Evolutionary conservation across 2,888 invertebrate genomes (phyloP), one percentile per base, ranked within the genome.

Genomic region (Pseudococcus jackbeardsleyi): DNA sequence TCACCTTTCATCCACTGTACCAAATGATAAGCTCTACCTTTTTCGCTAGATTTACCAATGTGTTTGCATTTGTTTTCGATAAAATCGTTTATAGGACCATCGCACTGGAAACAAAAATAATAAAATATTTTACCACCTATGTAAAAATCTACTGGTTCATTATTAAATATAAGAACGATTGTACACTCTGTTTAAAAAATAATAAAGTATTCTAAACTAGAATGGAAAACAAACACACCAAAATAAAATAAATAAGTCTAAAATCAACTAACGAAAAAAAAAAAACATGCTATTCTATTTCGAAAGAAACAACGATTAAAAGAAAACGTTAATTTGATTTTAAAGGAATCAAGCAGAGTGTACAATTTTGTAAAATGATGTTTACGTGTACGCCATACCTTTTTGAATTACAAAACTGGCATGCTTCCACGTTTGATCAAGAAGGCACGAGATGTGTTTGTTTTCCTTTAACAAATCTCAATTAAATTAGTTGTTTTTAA

Each of bases 1-100:
- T 95, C 94, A 6, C 95, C 95, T 89, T 95, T 95, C 95, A 96
- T 96, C 96, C 96, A 96, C 90, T 95, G 94, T 90, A 95, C 95
- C 90, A 96, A 92, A 90, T 96, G 96, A 85, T 95, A 91, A 0
- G 95, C 95, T 88, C 95, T 95, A 19, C 95, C 95, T 91, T 94
- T 94, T 90, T 94, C 94, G 64, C 93, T 93, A 90, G 93, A 93
- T 91, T 94, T 94, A 90, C 93, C 94, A 89, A 94, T 91, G 89
- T 93, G 93, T 90, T 94, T 93, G 91, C 94, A 94, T 90, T 94
- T 94, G 91, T 94, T 93, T 91, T 94, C 94, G 90, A 94, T 94
- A 89, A 94, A 91, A 90, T 94, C 93, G 90, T 94, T 93, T 89
- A 94, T 85, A 12, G 88, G 88, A n/a, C 89, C 86, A 54, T 88